These are phyloP conservation scores for Eleginops maclovinus DNA, from an alignment of 2,113 vertebrate genomes.

Conservation along the genomic window DNA sequence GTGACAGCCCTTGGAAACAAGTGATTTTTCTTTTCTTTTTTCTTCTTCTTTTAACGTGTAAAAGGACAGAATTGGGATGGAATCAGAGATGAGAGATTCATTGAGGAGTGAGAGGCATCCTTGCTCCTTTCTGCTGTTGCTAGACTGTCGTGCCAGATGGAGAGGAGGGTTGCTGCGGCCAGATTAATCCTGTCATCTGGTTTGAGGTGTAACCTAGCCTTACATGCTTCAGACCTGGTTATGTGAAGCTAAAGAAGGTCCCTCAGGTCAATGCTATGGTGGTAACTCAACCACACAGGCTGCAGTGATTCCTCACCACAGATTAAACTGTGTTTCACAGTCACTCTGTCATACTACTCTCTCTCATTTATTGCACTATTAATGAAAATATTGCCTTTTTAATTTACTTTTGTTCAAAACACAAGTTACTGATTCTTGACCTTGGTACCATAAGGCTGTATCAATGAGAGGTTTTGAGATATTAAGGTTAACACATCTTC, in stretches of 20 bases:
- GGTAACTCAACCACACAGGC: slow-evolving; percentile 17
- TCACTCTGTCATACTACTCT: slow-evolving; percentile 19
- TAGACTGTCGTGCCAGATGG: slow-evolving; percentile 70
- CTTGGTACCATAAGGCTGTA: not conserved
- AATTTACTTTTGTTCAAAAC: not conserved
- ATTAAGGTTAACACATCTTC: not conserved
- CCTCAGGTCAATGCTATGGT: slow-evolving; percentile 60
- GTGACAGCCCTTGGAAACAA: slow-evolving; percentile 39
- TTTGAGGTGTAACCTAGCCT: slow-evolving; percentile 67
- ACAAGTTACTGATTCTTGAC: not conserved
- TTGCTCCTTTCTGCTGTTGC: slow-evolving; percentile 63
- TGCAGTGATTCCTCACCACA: slow-evolving; percentile 31
- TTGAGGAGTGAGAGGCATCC: slow-evolving; percentile 55
- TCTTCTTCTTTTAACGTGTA: not conserved
- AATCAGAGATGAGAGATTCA: slow-evolving; percentile 58
- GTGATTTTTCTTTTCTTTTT: not conserved
- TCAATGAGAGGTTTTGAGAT: not conserved
- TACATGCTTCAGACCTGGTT: slow-evolving; percentile 43
- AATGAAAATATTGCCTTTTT: slow-evolving; percentile 19
- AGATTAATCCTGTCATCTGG: slow-evolving; percentile 76
- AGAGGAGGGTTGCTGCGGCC: slow-evolving; percentile 58
- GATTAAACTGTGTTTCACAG: slow-evolving; percentile 49
- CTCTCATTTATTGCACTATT: slow-evolving; percentile 8
- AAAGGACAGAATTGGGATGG: slow-evolving; percentile 8
- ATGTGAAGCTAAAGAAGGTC: slow-evolving; percentile 66